Conservation (phyloP, 2,888 invertebrate species). For the Calameuta filiformis region DNA sequence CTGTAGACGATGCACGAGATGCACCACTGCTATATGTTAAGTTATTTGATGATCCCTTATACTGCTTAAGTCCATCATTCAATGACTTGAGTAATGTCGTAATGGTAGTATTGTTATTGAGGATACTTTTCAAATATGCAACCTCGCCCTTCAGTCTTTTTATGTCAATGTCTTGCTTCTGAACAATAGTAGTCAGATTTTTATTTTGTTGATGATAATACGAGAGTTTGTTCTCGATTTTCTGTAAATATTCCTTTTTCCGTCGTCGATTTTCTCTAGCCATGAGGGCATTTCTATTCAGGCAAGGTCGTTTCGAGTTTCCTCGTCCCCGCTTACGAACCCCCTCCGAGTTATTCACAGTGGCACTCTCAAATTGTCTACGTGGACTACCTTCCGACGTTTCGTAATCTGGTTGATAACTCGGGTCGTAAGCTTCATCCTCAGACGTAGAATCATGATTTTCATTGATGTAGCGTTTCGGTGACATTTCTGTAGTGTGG, state of each 20-base stretch:
- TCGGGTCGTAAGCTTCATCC: constrained; percentile 12
- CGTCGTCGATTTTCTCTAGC: constrained; percentile 73
- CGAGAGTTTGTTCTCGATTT: constrained; percentile 68
- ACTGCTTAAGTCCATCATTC: constrained; percentile 35
- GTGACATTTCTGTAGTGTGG: constrained; percentile 4
- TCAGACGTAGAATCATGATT: constrained; percentile 13
- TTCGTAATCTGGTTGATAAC: not conserved
- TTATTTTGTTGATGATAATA: constrained; percentile 66
- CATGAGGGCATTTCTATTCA: constrained; percentile 71
- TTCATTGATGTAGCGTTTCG: constrained; percentile 12
- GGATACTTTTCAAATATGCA: constrained; percentile 69
- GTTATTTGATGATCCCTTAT: not conserved
- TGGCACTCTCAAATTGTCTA: constrained; percentile 9
- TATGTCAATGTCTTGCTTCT: constrained; percentile 67
- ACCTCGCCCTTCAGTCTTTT: constrained; percentile 69
- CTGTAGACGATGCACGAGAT: not conserved
- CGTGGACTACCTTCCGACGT: constrained; percentile 6
- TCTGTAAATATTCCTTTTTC: constrained; percentile 72
- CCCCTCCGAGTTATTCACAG: constrained; percentile 17
- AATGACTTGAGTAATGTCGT: constrained; percentile 68
- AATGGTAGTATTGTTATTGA: constrained; percentile 70
- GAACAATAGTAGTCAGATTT: constrained; percentile 66
- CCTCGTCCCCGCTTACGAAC: constrained; percentile 41
- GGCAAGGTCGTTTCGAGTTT: constrained; percentile 62
- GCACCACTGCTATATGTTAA: not conserved